Percentiles rank a stretch among this genome's conserved stretches.
These are phyloP conservation scores for Petroica traversi DNA, from an alignment of 2,113 vertebrate genomes.

Conservation along the genomic window DNA sequence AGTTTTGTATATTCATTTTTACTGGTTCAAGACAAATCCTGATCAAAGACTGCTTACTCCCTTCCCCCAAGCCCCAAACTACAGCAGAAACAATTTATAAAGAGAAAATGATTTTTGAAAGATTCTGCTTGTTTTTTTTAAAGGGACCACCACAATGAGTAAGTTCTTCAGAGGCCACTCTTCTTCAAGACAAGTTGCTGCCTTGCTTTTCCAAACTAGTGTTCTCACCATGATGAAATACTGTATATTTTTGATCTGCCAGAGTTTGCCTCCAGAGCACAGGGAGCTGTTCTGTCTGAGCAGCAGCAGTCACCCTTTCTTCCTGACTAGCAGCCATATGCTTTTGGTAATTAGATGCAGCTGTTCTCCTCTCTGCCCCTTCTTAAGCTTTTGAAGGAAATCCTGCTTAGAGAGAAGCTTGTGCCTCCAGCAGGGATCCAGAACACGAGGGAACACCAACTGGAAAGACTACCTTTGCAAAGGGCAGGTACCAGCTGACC, in stretches of 20 bases:
- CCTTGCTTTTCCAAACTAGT: background rate
- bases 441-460: accelerated
- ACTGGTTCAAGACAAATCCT: background rate
- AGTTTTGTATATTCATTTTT: background rate
- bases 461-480: background rate
- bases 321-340: background rate
- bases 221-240: background rate
- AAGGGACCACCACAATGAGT: background rate
- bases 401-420: background rate
- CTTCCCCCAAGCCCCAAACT: background rate
- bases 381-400: constrained; percentile 5
- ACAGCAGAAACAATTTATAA: background rate
- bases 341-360: constrained; percentile 15
- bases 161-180: background rate
- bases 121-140: background rate
- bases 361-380: background rate
- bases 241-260: background rate
- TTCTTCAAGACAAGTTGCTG: background rate
- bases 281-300: background rate
- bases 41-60: background rate
- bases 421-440: background rate
- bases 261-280: background rate
- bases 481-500: background rate
- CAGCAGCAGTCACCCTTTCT: background rate
- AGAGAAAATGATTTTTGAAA: background rate